These are phyloP conservation scores for Drosophila novamexicana DNA, from an alignment of 1,140 invertebrate species.

Conservation along the genomic window DNA sequence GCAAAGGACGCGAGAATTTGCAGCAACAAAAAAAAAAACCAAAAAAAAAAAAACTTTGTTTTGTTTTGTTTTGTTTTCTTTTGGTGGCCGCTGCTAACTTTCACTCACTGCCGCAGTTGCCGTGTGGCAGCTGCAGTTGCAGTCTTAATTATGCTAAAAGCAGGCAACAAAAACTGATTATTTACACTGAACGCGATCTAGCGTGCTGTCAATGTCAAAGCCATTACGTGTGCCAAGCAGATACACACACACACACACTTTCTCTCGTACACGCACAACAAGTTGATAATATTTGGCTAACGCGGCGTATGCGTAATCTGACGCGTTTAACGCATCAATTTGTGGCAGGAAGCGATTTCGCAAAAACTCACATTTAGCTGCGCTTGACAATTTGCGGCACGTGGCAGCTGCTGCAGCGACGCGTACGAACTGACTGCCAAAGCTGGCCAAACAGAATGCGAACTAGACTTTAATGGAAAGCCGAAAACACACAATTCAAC, in stretches of 20 bases:
- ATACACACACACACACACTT: neutral
- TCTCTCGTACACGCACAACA: constrained; percentile 6
- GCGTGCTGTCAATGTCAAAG: constrained; percentile 66
- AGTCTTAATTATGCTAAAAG: constrained; percentile 73
- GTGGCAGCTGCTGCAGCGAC: constrained; percentile 46
- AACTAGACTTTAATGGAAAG: constrained; percentile 52
- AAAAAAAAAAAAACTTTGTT: constrained; percentile 7
- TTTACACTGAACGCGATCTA: constrained; percentile 48
- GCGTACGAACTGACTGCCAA: constrained; percentile 63
- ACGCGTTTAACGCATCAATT: constrained; percentile 2
- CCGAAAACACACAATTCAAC: constrained; percentile 34
- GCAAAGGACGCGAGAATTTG: constrained; percentile 37
- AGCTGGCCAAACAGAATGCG: constrained; percentile 38
- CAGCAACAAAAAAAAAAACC: neutral
- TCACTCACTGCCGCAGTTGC: constrained; percentile 6
- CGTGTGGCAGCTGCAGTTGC: neutral
- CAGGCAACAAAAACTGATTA: constrained; percentile 63
- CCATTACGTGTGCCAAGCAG: constrained; percentile 48
- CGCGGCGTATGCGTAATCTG: constrained; percentile 34
- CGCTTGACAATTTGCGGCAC: constrained; percentile 12
- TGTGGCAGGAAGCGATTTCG: neutral
- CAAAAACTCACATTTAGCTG: constrained; percentile 21
- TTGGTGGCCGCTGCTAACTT: constrained; percentile 6
- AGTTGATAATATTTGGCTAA: constrained; percentile 8
- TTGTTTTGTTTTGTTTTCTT: constrained; percentile 9